These are phyloP conservation scores for Brachionichthys hirsutus DNA, from an alignment of 2,113 vertebrate genomes.

Conservation along the genomic window DNA sequence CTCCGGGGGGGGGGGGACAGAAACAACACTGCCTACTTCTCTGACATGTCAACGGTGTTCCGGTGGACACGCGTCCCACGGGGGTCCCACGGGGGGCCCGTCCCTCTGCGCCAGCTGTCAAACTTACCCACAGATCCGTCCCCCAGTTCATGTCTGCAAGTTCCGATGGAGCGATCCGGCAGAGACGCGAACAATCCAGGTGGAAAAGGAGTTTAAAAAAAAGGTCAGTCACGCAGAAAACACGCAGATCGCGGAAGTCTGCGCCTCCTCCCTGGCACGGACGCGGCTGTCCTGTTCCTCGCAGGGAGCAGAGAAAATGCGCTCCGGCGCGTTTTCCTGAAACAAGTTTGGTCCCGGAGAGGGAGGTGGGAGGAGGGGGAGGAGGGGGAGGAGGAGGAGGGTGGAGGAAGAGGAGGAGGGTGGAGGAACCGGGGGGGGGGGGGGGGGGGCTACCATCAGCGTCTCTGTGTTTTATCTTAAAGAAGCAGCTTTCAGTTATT, in stretches of 20 bases:
- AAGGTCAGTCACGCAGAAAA: slow-evolving; percentile 44
- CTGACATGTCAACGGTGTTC: too few species aligned
- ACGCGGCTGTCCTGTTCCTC: slow-evolving; percentile 45
- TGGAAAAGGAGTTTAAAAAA: background rate
- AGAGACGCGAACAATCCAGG: slow-evolving; percentile 6
- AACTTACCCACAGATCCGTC: slow-evolving; percentile 72
- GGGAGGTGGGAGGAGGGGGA: slow-evolving; percentile 4
- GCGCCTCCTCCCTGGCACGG: slow-evolving; percentile 62
- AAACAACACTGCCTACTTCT: too few species aligned
- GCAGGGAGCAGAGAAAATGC: slow-evolving; percentile 17
- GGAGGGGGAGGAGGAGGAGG: background rate
- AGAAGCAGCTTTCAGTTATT: slow-evolving; percentile 46
- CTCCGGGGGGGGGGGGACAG: background rate
- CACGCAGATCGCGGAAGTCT: slow-evolving; percentile 69
- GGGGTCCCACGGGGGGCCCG: too few species aligned
- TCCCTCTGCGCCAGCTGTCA: slow-evolving; percentile 51
- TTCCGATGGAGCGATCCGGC: slow-evolving; percentile 2
- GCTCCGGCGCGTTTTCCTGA: slow-evolving; percentile 50
- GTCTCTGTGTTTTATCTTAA: slow-evolving; percentile 45
- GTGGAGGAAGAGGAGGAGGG: background rate
- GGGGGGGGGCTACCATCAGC: background rate
- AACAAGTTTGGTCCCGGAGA: slow-evolving; percentile 50
- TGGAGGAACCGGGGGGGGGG: background rate
- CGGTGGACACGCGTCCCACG: too few species aligned
- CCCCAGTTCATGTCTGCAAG: slow-evolving; percentile 72